Evolutionary conservation across 92 coral and sea anemone genomes (phyloP).

Genomic region (Ricordea florida): DNA sequence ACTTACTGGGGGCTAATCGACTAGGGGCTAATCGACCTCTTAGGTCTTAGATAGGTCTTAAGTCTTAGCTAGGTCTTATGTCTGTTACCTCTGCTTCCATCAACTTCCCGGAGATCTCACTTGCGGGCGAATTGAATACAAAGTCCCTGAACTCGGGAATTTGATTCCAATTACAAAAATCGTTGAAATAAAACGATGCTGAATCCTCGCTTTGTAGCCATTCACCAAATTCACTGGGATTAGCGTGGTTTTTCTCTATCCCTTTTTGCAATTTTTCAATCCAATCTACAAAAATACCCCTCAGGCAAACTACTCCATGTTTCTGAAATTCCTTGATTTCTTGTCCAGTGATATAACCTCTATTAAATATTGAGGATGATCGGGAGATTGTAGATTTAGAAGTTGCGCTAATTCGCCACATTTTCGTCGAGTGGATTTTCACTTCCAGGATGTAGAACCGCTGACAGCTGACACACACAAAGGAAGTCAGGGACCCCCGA

Average conservation of each 20-base stretch:
- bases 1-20: no score
- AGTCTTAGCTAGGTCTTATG: background rate
- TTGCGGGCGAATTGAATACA: slow-evolving; percentile 77
- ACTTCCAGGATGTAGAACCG: no score
- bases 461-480: no score
- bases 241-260: slow-evolving; percentile 46
- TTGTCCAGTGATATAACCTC: slow-evolving; percentile 26
- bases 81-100: slow-evolving; percentile 66
- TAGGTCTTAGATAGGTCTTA: background rate
- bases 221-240: slow-evolving; percentile 67
- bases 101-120: slow-evolving; percentile 64
- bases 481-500: no score
- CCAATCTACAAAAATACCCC: slow-evolving; percentile 83
- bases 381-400: background rate
- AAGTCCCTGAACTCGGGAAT: slow-evolving; percentile 74
- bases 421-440: no score
- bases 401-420: background rate
- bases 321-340: slow-evolving; percentile 52
- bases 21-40: no score
- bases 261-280: slow-evolving; percentile 65
- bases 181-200: slow-evolving; percentile 68
- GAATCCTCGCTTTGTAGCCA: slow-evolving; percentile 20
- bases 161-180: slow-evolving; percentile 63
- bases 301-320: slow-evolving; percentile 80
- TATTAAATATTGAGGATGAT: background rate